Evolutionary conservation across 2,797 vertebrate species (phyloP), one percentile per base, ranked within the genome.

Genomic region (Anguilla anguilla): DNA sequence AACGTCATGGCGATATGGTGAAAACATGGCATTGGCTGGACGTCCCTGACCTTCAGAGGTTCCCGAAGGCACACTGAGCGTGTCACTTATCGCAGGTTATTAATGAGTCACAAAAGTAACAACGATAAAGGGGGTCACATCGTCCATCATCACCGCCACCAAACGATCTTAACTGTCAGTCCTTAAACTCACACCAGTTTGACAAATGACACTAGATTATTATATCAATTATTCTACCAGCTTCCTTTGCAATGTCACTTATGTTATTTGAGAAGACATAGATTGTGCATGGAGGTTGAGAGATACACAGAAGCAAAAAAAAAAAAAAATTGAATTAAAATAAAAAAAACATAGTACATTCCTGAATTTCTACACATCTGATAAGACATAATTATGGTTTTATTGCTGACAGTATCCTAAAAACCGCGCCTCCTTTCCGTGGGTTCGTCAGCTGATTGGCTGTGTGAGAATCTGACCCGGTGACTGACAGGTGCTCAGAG

Each of bases 1-100:
- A 64, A 43, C 13, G 77, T 81, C 77, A 81, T 43, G 6, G 77
- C 1, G 5, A 46, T 81, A 49, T 81, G 7, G 3, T 22, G 22
- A 25, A 81, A 81, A 25, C 4, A 43, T 81, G 39, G 6, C 43
- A 49, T 22, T 72, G 35, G 25, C 86, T n/a, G 49, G 59, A 79
- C 46, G 64, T 43, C 77, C 79, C 79, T 87, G 86, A 87, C 86
- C 86, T 87, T 87, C 86, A 83, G 11, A 83, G 86, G 46, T 83
- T 64, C 9, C 49, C 13, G 17, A 46, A 43, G 61, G 43, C 46
- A 39, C 59, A 6, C n/a, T 53, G 39, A n/a, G 49, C n/a, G 31
- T 3, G 17, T 57, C 22, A 39, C 55, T 13, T 15, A 15, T 69
- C 10, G 31, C 17, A 43, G 6, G 31, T 77, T 39, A 77, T 77